phyloP scores from a whole-genome alignment of 2,888 invertebrate species.

The Rhorus exstirpatorius region DNA sequence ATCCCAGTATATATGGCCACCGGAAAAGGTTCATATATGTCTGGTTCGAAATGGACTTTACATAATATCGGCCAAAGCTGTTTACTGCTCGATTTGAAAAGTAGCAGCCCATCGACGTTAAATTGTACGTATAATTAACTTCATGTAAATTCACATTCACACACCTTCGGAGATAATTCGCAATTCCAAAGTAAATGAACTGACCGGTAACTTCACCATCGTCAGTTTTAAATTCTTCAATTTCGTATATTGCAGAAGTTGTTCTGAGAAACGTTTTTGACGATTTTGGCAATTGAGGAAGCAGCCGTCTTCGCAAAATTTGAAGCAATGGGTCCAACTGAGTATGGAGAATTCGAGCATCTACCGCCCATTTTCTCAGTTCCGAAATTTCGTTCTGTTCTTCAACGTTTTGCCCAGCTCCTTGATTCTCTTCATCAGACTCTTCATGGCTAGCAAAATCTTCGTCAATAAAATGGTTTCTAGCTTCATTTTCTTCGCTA shows the following conservation, averaged over 20 bases:
- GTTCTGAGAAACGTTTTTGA: constrained; percentile 65
- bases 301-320: constrained; percentile 55
- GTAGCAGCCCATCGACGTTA: constrained; percentile 7
- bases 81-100: constrained; percentile 47
- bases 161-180: neutral
- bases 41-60: constrained; percentile 10
- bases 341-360: no score
- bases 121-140: neutral
- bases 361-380: no score
- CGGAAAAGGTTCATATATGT: constrained; percentile 35
- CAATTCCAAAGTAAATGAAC: constrained; percentile 6
- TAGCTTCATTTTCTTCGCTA: no score
- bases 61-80: constrained; percentile 58
- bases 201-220: constrained; percentile 1
- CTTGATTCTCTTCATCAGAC: no score
- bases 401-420: no score
- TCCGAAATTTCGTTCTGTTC: no score
- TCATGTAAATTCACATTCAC: neutral
- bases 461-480: no score
- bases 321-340: constrained; percentile 52
- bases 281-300: constrained; percentile 61
- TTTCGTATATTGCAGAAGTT: neutral
- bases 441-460: no score
- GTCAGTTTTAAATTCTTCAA: constrained; percentile 1
- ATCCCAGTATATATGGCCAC: no score